A percentile compares a stretch with the other conserved stretches of the same genome.
These are phyloP conservation scores for Craniophora ligustri DNA, from an alignment of 2,888 invertebrate species.

Conservation along the genomic window DNA sequence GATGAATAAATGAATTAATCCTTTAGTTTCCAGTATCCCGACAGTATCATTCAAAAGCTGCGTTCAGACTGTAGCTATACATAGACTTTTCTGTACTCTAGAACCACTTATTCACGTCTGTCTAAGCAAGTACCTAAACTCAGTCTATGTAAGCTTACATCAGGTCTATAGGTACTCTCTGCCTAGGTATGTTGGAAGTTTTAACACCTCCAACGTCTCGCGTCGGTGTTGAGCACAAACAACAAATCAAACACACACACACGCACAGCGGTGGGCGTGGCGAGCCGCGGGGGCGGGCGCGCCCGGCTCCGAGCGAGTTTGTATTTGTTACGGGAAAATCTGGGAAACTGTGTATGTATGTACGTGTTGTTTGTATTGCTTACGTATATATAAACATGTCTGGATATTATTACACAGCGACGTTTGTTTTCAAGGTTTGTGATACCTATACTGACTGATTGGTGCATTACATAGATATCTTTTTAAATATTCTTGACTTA, in stretches of 20 bases:
- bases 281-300: conserved; percentile 40
- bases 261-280: conserved; percentile 40
- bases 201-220: background rate
- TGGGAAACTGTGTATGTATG: conserved; percentile 9
- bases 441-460: too few relatives aligned
- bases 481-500: too few relatives aligned
- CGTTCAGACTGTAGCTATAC: too few relatives aligned
- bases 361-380: background rate
- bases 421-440: too few relatives aligned
- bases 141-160: background rate
- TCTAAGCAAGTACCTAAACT: background rate
- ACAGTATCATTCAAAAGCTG: too few relatives aligned
- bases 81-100: too few relatives aligned
- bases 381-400: background rate
- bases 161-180: background rate
- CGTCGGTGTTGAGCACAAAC: background rate
- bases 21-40: too few relatives aligned
- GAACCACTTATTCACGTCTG: background rate
- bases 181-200: background rate
- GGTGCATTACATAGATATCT: too few relatives aligned
- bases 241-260: conserved; percentile 35
- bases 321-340: conserved; percentile 25
- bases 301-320: background rate
- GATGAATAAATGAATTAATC: too few relatives aligned
- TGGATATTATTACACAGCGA: too few relatives aligned